These are phyloP conservation scores for Cephus nigrinus DNA, from an alignment of 2,888 invertebrate genomes.

Conservation along the genomic window DNA sequence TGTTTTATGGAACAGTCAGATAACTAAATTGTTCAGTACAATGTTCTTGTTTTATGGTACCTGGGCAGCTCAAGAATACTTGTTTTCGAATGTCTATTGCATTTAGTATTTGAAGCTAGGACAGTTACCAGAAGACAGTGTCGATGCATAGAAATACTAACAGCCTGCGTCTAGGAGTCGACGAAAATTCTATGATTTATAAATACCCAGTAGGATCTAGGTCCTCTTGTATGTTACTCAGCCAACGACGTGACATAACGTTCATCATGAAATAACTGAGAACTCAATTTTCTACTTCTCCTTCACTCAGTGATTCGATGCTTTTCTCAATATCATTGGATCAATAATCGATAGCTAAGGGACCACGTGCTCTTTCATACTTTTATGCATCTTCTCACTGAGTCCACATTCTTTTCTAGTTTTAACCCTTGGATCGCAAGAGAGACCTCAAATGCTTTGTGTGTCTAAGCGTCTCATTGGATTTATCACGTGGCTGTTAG, in stretches of 20 bases:
- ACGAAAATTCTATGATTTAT: slow-evolving; percentile 22
- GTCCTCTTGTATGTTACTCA: slow-evolving; percentile 23
- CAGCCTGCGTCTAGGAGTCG: not conserved
- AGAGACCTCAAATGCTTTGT: not conserved
- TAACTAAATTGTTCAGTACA: not conserved
- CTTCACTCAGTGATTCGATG: not conserved
- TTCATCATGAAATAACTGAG: not conserved
- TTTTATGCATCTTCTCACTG: not conserved
- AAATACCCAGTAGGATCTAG: slow-evolving; percentile 34
- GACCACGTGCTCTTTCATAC: not conserved
- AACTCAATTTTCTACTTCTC: not conserved
- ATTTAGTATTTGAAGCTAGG: not conserved
- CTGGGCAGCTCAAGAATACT: not conserved
- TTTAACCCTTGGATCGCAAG: not conserved
- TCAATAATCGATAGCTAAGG: not conserved
- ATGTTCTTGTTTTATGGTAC: not conserved
- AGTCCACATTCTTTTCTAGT: not conserved
- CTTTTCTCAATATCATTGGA: not conserved
- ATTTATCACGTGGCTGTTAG: not conserved
- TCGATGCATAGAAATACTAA: not conserved
- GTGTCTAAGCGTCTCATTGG: not conserved
- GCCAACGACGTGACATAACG: slow-evolving; percentile 34
- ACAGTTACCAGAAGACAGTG: not conserved
- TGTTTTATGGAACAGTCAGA: not conserved
- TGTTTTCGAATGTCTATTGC: not conserved